Base-by-base conservation (phyloP, 2,797 vertebrate genomes). In the Columba guinea region DNA sequence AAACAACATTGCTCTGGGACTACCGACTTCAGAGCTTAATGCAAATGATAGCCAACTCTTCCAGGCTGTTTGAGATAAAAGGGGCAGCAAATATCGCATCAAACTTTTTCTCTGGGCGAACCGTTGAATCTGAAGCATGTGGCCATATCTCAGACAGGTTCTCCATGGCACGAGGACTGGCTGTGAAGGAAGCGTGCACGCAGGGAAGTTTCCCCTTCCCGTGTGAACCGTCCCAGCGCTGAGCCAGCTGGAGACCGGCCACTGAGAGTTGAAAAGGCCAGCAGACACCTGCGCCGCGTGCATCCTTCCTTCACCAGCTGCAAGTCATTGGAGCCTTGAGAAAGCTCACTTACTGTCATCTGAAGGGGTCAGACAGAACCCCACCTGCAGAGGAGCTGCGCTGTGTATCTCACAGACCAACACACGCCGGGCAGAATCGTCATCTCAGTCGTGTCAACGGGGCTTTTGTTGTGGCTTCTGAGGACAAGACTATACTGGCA, bases 221-320 rank as follows among this genome's bases (percentile, higher is more conserved):
- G 56, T 58, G 65, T 37, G 90, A 69, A 84, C 0, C 65, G 84
- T n/a, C 70, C 67, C 78, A 74, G 26, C 63, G 51, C 0, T 14
- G 32, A 92, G 90, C 68, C 91, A 92, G 49, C 2, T 97, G 96
- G 96, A 96, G 60, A 48, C 8, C 28, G 74, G 94, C 95, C 94
- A 96, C 75, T 53, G 5, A 34, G 78, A 82, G 94, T 80, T 90
- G 84, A 87, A 96, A 94, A 96, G 96, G 93, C 90, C 96, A 95
- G 62, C 0, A 74, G 88, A 90, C 94, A 96, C 95, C 94, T 94
- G 95, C 70, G 77, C 70, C 74, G 55, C 84, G 84, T 24, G 91
- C 77, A 94, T 96, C 95, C 95, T 95, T 94, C 91, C 95, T 87
- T 67, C 30, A 26, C 12, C 91, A 94, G 85, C 84, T 95, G 93